Evolutionary conservation across 1,140 invertebrate species (phyloP), one percentile per base, ranked within the genome.

Genomic region (Drosophila saltans): DNA sequence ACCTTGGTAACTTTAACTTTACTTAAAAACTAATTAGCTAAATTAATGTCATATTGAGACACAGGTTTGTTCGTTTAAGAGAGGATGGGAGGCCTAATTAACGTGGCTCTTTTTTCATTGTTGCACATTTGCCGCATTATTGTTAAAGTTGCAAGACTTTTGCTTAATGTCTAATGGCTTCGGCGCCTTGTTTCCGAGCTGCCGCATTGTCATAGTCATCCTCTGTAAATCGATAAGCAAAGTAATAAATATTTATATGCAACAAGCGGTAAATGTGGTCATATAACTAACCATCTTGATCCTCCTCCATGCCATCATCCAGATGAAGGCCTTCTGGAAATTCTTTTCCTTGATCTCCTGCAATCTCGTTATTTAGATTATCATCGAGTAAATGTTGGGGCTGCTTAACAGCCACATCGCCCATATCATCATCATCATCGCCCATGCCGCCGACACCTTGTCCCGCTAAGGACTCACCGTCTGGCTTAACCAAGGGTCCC

Each of bases 351-450:
- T 92, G 89, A 81, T 92, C 91, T 4, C 77, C 91, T 10, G 73
- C 86, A 2, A 92, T 83, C 68, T 92, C 91, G 73, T 92, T 92
- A 43, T 91, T 92, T 6, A 92, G 69, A 71, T 91, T 92, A 39
- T 91, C 86, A 24, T 92, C 78, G 11, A 91, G 74, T 48, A 90
- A 74, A 62, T 91, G 75, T 41, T 91, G 82, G 2, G 81, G 80
- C 41, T 80, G 84, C 67, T 92, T 91, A 1, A 91, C 82, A 3
- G 89, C 91, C 33, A 91, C 88, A 76, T 92, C 91, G 9, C 81
- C 89, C 21, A 91, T 78, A 62, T 84, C 81, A 24, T 84, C 78
- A 52, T 91, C 79, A 8, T 91, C 90, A 24, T 90, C 90, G 21
- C 89, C 82, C 11, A 90, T 82, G 6, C 74, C 80, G 21, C 73